phyloP scores from a whole-genome alignment of 2,113 vertebrate species.

The Mus pahari region DNA sequence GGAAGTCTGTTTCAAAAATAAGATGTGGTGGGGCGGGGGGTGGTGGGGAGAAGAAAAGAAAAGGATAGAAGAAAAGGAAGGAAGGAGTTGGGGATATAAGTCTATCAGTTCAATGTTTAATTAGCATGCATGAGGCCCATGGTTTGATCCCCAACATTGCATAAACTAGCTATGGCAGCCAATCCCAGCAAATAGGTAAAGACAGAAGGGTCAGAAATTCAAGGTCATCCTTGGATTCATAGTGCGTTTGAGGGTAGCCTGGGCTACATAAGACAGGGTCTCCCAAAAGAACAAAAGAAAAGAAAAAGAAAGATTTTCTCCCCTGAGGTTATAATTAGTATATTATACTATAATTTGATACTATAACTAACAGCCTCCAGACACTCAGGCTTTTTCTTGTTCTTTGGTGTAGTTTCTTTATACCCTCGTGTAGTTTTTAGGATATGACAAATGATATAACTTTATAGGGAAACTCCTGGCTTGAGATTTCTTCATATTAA shows the following conservation, averaged over 20 bases:
- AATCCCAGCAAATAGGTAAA: no score
- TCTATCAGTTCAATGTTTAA: no score
- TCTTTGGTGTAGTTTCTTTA: neutral
- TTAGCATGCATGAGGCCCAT: neutral
- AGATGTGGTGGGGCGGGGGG: rapidly evolving
- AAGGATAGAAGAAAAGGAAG: no score
- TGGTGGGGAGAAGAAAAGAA: neutral
- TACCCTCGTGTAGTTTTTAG: neutral
- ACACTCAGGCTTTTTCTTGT: neutral
- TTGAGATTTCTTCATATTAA: constrained; percentile 4
- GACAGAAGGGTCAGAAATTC: neutral
- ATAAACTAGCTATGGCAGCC: no score
- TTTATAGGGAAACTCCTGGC: neutral
- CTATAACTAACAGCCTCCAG: neutral
- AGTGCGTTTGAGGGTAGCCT: neutral
- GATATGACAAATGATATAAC: neutral
- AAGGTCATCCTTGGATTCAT: no score
- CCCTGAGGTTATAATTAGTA: neutral
- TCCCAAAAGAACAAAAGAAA: neutral
- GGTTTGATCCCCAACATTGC: neutral
- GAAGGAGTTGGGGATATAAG: neutral
- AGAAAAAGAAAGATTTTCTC: neutral
- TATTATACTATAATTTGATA: neutral
- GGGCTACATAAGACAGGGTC: neutral
- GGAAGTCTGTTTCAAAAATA: neutral